Evolutionary conservation across 1,140 invertebrate species (phyloP).

Genomic region (Drosophila baimaii): DNA sequence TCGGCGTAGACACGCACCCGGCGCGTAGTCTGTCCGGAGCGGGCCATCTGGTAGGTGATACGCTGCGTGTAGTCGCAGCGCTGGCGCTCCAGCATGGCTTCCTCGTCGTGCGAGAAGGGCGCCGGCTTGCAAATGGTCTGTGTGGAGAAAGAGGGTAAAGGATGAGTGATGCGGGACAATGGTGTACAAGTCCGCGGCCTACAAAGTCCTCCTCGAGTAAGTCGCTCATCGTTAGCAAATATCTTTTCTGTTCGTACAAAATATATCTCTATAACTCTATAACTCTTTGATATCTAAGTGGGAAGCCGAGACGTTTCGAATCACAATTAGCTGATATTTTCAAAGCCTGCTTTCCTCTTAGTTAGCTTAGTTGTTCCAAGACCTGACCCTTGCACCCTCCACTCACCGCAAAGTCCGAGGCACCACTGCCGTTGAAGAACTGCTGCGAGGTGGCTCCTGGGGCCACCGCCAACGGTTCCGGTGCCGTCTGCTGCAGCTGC

Average conservation of each 20-base stretch:
- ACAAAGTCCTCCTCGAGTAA: constrained; percentile 5
- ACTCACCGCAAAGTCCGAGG: constrained; percentile 75
- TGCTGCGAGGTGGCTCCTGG: constrained; percentile 33
- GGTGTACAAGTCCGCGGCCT: background rate
- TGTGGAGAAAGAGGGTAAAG: constrained; percentile 74
- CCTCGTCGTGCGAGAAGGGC: constrained; percentile 94
- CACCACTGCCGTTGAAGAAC: constrained; percentile 54
- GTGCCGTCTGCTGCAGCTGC: constrained; percentile 17
- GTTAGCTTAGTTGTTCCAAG: background rate
- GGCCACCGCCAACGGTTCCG: constrained; percentile 14
- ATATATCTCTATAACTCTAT: constrained; percentile 3
- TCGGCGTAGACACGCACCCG: constrained; percentile 97
- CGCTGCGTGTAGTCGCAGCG: constrained; percentile 93
- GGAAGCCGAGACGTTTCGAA: too few relatives aligned
- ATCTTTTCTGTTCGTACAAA: background rate
- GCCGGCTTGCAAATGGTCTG: constrained; percentile 93
- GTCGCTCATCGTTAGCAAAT: background rate
- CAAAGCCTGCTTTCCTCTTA: background rate
- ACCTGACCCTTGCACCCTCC: background rate
- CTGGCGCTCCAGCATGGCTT: constrained; percentile 91
- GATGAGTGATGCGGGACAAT: background rate
- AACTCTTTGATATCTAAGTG: background rate
- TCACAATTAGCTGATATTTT: too few relatives aligned
- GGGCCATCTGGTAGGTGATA: constrained; percentile 94
- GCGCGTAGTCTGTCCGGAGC: constrained; percentile 90